These are phyloP conservation scores for Liasis olivaceus DNA, from an alignment of 2,797 vertebrate genomes.

Conservation along the genomic window DNA sequence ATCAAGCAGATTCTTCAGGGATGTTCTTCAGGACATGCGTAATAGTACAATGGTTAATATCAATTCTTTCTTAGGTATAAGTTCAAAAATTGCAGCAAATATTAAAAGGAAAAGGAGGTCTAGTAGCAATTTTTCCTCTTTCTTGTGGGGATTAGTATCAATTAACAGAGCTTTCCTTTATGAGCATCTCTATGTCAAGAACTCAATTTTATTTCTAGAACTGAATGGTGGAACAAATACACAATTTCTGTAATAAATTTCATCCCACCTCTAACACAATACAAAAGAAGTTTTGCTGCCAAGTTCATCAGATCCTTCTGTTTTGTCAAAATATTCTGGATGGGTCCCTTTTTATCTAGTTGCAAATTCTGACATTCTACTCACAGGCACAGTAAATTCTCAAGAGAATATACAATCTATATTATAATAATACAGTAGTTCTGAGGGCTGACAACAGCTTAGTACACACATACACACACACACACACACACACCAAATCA, in stretches of 20 bases:
- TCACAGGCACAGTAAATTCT: constrained; percentile 9
- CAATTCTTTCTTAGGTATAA: neutral
- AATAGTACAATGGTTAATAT: neutral
- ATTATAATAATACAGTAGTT: neutral
- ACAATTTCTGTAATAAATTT: neutral
- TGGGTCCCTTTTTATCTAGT: neutral
- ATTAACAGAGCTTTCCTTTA: accelerated
- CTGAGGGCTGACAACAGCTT: neutral
- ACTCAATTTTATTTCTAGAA: neutral
- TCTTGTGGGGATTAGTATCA: neutral
- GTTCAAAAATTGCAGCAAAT: neutral
- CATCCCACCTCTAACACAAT: neutral
- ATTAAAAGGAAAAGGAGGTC: neutral
- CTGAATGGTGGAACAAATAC: accelerated
- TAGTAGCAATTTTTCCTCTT: neutral
- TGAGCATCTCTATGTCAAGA: neutral
- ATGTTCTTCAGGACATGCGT: neutral
- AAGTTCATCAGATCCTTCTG: neutral
- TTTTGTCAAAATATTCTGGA: neutral
- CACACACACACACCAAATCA: neutral
- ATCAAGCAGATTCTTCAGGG: neutral
- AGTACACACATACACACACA: neutral
- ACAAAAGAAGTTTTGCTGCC: constrained; percentile 12
- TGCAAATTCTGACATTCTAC: accelerated
- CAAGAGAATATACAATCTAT: neutral